Evolutionary conservation across 2,797 vertebrate genomes (phyloP), one percentile per base, ranked within the genome.

Genomic region (Ptychobarbus kaznakovi): DNA sequence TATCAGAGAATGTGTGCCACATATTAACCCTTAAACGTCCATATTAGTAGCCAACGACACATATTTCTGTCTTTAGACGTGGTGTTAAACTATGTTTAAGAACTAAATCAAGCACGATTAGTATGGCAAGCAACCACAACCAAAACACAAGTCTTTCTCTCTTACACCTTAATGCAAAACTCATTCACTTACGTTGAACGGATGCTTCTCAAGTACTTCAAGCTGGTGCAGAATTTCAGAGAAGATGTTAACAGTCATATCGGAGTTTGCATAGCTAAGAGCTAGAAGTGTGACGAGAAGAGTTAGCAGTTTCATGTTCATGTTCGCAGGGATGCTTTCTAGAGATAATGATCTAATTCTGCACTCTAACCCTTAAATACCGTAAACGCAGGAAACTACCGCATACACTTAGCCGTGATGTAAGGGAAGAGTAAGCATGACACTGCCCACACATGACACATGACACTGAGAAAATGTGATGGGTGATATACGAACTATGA

Each of bases 181-280:
- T 20, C 2, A 61, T 74, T 12, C 56, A 87, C 88, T 85, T 82
- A 89, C 88, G 1, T n/a, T 42, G 1, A 78, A 25, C 3, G 15
- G 0, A 16, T 6, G 6, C 0, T 0, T 12, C 1, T 3, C 0
- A n/a, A 28, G 6, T 3, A 0, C 1, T 12, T 40, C 0, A 12
- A 86, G 28, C 0, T 7, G 0, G 0, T 0, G 0, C 0, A 5
- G 4, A 40, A 72, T 3, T 42, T 65, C 61, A 0, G 0, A 0
- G 4, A 53, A 20, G 38, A 0, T 9, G 18, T 18, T 9, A 18
- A 1, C 16, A 0, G 15, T 32, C 28, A 0, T 66, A 4, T 32
- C 6, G 0, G 63, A 32, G 25, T 18, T 35, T 9, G 16, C 65
- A 35, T 35, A 66, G 65, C 65, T 35, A 2, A 66, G 65, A 35